phyloP scores from a whole-genome alignment of 2,888 invertebrate species.

The Pyrocoelia pectoralis region DNA sequence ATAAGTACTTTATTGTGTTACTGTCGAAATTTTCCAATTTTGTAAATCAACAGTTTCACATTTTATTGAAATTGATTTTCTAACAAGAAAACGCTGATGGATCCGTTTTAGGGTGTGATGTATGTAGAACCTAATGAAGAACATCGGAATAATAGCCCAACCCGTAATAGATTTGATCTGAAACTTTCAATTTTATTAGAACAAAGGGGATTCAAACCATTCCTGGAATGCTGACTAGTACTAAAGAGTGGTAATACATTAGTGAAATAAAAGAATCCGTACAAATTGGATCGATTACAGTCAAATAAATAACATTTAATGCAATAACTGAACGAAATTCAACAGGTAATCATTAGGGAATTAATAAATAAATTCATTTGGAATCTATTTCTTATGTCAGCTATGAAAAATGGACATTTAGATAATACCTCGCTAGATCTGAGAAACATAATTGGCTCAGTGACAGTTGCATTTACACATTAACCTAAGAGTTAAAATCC shows the following conservation, averaged over 20 bases:
- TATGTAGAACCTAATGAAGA: conserved; percentile 15
- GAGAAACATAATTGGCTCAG: conserved; percentile 32
- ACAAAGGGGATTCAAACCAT: conserved; percentile 16
- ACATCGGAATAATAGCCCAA: conserved; percentile 12
- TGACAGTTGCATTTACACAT: conserved; percentile 42
- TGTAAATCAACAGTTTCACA: not conserved
- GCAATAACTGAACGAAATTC: not conserved
- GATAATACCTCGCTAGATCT: conserved; percentile 8
- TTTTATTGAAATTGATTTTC: not conserved
- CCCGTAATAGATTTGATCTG: conserved; percentile 10
- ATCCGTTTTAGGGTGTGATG: conserved; percentile 11
- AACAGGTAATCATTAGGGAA: not conserved
- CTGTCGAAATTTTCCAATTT: no score
- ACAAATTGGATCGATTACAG: not conserved
- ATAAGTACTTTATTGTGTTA: no score
- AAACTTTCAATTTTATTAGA: conserved; percentile 23
- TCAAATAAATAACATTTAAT: not conserved
- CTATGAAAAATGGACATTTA: conserved; percentile 23
- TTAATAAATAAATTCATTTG: not conserved
- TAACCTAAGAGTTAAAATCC: conserved; percentile 24
- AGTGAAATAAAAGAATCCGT: not conserved
- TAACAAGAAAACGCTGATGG: conserved; percentile 15
- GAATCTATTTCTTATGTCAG: conserved; percentile 7
- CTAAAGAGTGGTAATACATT: conserved; percentile 1
- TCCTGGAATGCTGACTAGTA: conserved; percentile 17